phyloP scores from a whole-genome alignment of 2,113 vertebrate species.

The Uria lomvia region DNA sequence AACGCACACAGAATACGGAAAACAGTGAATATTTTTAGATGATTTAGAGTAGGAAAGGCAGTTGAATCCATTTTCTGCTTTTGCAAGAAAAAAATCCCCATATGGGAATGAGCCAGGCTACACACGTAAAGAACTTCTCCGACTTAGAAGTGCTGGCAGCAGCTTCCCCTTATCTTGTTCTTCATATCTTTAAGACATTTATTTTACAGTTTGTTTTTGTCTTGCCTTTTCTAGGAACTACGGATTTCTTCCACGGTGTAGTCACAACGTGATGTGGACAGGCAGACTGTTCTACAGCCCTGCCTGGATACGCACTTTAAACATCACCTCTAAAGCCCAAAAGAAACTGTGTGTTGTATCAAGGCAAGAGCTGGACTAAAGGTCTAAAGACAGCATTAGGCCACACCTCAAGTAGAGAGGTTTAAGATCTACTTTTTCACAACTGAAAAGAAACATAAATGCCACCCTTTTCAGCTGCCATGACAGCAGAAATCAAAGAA shows the following conservation, averaged over 20 bases:
- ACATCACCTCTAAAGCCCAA: not conserved
- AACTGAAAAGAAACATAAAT: not conserved
- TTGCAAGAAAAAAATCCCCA: not conserved
- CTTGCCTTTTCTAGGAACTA: not conserved
- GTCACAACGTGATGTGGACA: not conserved
- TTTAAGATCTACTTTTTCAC: not conserved
- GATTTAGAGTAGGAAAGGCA: not conserved
- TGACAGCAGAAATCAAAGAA: not conserved
- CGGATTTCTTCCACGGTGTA: not conserved
- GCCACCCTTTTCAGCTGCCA: not conserved
- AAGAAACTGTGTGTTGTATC: not conserved
- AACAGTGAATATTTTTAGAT: not conserved
- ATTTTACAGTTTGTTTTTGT: not conserved
- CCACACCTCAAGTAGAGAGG: not conserved
- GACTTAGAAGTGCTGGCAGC: not conserved
- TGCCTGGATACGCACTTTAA: not conserved
- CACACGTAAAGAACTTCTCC: not conserved
- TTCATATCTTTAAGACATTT: not conserved
- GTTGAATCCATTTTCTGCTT: not conserved
- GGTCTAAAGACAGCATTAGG: not conserved
- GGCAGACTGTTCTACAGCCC: not conserved
- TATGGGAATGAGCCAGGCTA: not conserved
- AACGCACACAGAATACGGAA: not conserved
- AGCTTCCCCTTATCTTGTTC: not conserved
- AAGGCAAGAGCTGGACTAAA: not conserved